Conservation (phyloP, 2,888 invertebrate genomes). For the Schizotus pectinicornis region DNA sequence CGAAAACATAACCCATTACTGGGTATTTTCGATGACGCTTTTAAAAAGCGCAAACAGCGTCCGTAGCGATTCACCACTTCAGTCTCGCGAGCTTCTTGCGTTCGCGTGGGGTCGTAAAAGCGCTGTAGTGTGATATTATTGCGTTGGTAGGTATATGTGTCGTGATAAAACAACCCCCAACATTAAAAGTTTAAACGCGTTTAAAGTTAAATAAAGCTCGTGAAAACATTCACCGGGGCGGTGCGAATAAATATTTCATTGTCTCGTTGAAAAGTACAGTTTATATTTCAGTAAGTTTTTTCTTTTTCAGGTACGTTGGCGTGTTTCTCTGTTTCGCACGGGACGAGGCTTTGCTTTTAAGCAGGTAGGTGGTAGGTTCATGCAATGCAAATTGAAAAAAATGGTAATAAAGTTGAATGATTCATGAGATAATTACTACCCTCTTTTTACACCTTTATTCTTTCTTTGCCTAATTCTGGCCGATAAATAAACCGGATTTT, state of each 20-base stretch:
- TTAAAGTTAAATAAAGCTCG: slow-evolving; percentile 8
- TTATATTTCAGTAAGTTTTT: slow-evolving; percentile 12
- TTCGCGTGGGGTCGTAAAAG: no score
- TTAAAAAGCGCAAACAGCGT: no score
- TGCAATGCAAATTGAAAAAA: slow-evolving; percentile 14
- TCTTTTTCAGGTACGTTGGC: slow-evolving; percentile 22
- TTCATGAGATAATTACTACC: slow-evolving; percentile 11
- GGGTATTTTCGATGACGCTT: no score
- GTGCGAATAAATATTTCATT: slow-evolving; percentile 15
- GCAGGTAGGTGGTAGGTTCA: slow-evolving; percentile 13
- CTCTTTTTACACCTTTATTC: background rate
- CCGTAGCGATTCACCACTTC: no score
- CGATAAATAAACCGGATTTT: background rate
- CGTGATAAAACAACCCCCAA: no score
- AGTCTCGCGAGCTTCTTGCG: no score
- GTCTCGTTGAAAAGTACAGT: slow-evolving; percentile 14
- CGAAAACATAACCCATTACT: no score
- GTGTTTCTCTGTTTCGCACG: slow-evolving; percentile 7
- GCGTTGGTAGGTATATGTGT: no score
- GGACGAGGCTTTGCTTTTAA: slow-evolving; percentile 8
- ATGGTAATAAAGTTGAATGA: slow-evolving; percentile 17
- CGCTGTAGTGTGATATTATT: no score
- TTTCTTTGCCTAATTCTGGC: no score
- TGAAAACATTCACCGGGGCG: background rate
- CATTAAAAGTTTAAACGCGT: background rate